Conservation (phyloP, 2,888 invertebrate genomes). For the Neoascia interrupta region DNA sequence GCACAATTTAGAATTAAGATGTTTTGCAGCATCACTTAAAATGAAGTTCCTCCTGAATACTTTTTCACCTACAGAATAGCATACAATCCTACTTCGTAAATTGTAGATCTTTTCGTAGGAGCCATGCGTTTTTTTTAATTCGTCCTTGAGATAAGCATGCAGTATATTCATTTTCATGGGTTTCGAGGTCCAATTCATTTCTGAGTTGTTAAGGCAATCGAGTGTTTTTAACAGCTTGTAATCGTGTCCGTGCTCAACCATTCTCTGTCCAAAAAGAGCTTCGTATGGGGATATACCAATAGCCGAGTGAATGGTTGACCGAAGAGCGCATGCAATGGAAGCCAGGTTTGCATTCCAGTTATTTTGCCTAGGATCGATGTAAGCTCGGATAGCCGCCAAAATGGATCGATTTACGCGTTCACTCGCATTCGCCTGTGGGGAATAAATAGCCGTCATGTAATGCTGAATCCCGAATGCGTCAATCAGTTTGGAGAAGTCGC, state of each 20-base stretch:
- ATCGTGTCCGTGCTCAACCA: too few relatives aligned
- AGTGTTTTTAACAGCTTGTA: background rate
- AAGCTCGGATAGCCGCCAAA: background rate
- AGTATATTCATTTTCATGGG: background rate
- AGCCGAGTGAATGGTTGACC: background rate
- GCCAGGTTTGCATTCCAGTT: background rate
- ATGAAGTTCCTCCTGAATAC: too few relatives aligned
- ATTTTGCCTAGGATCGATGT: background rate
- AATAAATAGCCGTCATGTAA: background rate
- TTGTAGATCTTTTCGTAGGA: background rate
- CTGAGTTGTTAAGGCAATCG: background rate
- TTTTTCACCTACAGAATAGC: too few relatives aligned
- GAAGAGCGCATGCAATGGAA: background rate
- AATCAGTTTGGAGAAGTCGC: background rate
- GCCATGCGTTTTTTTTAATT: background rate
- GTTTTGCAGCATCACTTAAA: too few relatives aligned
- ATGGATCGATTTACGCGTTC: too few relatives aligned
- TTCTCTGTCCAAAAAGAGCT: too few relatives aligned
- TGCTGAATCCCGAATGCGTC: background rate
- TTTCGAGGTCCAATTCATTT: background rate
- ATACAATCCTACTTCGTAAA: background rate
- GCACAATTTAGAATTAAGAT: too few relatives aligned
- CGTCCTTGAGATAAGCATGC: background rate
- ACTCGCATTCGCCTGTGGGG: background rate
- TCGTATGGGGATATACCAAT: too few relatives aligned